Base-by-base conservation (phyloP, 2,797 vertebrate species). In the Chaetodon trifasciatus region DNA sequence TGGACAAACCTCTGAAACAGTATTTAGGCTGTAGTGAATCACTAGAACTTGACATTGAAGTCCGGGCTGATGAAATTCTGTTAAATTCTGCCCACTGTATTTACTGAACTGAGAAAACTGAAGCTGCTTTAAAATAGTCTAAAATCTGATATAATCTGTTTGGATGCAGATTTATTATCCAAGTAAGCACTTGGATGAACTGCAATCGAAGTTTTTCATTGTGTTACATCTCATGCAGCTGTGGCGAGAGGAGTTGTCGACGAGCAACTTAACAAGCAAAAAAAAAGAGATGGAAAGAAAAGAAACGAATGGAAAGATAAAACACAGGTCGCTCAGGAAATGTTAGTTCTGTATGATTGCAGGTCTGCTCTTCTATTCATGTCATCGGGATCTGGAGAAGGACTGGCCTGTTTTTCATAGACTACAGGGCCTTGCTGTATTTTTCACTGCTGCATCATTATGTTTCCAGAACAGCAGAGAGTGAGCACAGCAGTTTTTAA, bases 401-500 rank as follows among this genome's bases (percentile, higher is more conserved):
- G 28, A 74, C 67, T 28, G 68, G 58, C 66, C 72, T 71, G 73
- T 85, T 88, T 89, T 80, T 71, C 13, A 84, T 86, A 82, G 70
- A 83, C 81, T 40, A 67, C 78, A 65, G 39, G 75, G 78, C 65
- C 35, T 69, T 77, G 74, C 65, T 83, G 28, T 71, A 58, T 79
- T 77, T 75, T 37, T 44, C 69, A 78, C 70, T 53, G 37, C 80
- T 74, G 69, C 77, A 86, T 90, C 83, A 86, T 93, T 87, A 87
- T 88, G 84, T 83, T 82, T 17, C 49, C 83, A 71, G 70, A 83
- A 73, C 79, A 80, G 78, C 77, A 67, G 69, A 78, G 70, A 85
- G 78, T 83, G 77, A 87, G 76, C 84, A 46, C 82, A 88, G 77
- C 87, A 81, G 80, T 89, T 89, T 84, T 67, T 82, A 86, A 89